Percentiles rank a stretch among this genome's conserved stretches.
These are phyloP conservation scores for Sternotherus odoratus DNA, from an alignment of 2,797 vertebrate genomes.

Conservation along the genomic window DNA sequence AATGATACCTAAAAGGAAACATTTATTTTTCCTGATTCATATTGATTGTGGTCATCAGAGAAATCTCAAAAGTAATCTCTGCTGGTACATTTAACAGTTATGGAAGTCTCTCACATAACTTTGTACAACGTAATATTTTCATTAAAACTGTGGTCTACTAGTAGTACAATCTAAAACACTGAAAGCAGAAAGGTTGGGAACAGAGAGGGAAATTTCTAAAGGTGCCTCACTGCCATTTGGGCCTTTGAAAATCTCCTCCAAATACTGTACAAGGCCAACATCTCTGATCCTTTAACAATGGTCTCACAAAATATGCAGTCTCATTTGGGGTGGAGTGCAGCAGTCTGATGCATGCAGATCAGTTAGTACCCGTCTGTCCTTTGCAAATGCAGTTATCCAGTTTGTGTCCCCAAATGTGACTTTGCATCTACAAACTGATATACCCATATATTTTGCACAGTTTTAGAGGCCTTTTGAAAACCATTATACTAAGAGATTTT, in stretches of 20 bases:
- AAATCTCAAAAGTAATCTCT: background rate
- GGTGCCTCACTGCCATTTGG: background rate
- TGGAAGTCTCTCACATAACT: background rate
- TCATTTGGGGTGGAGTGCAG: background rate
- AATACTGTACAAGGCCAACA: background rate
- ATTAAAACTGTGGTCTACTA: background rate
- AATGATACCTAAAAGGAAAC: conserved; percentile 26
- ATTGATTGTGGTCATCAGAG: background rate
- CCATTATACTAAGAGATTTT: background rate
- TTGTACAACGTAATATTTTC: background rate
- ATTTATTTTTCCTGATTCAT: background rate
- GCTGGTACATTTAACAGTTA: background rate
- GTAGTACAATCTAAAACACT: background rate
- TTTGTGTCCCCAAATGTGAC: background rate
- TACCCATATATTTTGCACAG: background rate
- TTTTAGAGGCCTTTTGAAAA: background rate
- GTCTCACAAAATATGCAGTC: background rate
- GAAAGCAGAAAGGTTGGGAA: background rate
- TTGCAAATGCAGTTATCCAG: background rate
- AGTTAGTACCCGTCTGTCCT: fast-evolving
- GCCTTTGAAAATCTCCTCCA: background rate
- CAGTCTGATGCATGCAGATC: background rate
- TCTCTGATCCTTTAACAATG: background rate
- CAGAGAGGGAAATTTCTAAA: background rate
- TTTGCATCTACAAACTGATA: background rate